Conservation (phyloP, 2,797 vertebrate species). For the Oreortyx pictus region DNA sequence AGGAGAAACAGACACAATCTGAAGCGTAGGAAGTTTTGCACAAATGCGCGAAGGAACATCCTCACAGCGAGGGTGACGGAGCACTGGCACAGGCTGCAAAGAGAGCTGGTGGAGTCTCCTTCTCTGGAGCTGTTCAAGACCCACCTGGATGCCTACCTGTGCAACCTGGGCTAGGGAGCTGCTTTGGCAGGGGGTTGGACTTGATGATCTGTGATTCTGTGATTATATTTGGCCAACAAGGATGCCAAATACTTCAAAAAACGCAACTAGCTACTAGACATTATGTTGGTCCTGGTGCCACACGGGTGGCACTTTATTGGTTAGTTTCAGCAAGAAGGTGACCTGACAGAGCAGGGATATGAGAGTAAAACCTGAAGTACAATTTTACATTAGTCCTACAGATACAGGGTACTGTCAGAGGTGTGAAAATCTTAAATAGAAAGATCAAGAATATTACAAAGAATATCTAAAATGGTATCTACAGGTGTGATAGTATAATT, state of each 20-base stretch:
- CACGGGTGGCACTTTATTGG: background rate
- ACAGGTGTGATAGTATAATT: background rate
- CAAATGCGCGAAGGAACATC: too few relatives aligned
- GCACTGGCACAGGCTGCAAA: too few relatives aligned
- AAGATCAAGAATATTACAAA: background rate
- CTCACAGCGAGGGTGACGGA: too few relatives aligned
- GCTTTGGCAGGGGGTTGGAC: too few relatives aligned
- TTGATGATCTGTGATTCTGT: too few relatives aligned
- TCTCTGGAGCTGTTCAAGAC: too few relatives aligned
- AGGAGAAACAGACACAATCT: too few relatives aligned
- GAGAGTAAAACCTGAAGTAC: background rate
- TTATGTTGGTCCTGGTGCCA: background rate
- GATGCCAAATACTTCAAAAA: background rate
- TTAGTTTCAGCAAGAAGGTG: background rate
- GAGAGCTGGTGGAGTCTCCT: too few relatives aligned
- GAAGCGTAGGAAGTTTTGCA: too few relatives aligned
- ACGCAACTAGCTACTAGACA: background rate
- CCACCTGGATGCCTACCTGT: too few relatives aligned
- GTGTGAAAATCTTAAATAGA: background rate
- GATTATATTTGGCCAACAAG: background rate
- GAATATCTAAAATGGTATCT: background rate
- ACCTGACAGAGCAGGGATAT: background rate
- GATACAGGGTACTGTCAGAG: background rate
- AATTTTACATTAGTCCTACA: background rate
- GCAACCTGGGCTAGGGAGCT: too few relatives aligned